phyloP scores from a whole-genome alignment of 2,113 vertebrate genomes.

The Mormoops blainvillei region DNA sequence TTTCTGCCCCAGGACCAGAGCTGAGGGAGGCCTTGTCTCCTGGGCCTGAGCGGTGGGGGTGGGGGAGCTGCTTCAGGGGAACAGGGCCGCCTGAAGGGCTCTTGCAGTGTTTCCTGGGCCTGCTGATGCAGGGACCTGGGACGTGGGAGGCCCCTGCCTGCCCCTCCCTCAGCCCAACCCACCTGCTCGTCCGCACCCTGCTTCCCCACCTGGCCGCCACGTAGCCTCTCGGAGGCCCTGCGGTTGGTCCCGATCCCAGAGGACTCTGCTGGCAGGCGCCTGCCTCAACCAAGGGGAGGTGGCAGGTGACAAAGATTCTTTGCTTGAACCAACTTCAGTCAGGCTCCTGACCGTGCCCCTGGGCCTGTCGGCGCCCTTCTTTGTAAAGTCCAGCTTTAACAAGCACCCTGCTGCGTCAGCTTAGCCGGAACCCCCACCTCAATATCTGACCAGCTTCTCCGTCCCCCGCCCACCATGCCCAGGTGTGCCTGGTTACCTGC shows the following conservation, averaged over 20 bases:
- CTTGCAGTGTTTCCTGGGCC: not conserved
- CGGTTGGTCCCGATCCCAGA: not conserved
- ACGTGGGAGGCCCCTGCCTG: not conserved
- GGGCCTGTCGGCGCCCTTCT: not conserved
- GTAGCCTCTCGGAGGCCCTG: not conserved
- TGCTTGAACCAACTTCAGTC: not conserved
- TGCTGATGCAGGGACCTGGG: not conserved
- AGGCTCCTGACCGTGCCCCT: not conserved
- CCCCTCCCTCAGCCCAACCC: not conserved
- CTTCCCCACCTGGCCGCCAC: too few species aligned
- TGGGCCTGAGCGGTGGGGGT: not conserved
- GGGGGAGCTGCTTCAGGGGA: not conserved
- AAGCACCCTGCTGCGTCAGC: not conserved
- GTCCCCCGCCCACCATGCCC: too few species aligned
- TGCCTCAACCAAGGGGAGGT: not conserved
- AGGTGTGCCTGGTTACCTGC: not conserved
- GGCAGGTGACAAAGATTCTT: not conserved
- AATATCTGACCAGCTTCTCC: not conserved
- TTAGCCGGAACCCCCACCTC: not conserved
- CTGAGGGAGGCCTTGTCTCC: not conserved
- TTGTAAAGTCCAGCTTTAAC: not conserved
- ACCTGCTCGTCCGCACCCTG: not conserved
- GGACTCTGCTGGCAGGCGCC: not conserved
- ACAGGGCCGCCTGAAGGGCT: not conserved
- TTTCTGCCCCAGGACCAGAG: not conserved